Percentiles rank a stretch among this genome's conserved stretches.
phyloP scores from a whole-genome alignment of 2,888 invertebrate species.

The Protonemura montana region DNA sequence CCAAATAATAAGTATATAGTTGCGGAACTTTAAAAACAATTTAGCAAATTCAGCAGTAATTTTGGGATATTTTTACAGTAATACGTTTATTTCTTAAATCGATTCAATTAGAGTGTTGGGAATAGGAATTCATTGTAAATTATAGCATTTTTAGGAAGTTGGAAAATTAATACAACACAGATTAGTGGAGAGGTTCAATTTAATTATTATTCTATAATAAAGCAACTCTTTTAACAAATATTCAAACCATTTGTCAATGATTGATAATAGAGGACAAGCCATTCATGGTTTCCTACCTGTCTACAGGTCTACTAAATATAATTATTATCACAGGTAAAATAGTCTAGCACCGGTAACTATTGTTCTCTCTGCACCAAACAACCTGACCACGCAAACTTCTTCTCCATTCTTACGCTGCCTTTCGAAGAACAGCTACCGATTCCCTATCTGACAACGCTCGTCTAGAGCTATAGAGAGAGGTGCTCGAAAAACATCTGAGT shows the following conservation, averaged over 20 bases:
- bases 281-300: not conserved
- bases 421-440: not conserved
- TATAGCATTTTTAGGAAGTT: too few relatives aligned
- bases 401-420: not conserved
- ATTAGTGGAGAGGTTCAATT: not conserved
- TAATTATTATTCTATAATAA: not conserved
- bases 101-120: too few relatives aligned
- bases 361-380: not conserved
- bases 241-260: constrained; percentile 7
- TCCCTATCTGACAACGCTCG: not conserved
- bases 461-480: not conserved
- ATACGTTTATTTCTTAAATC: too few relatives aligned
- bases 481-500: constrained; percentile 3
- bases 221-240: constrained; percentile 9
- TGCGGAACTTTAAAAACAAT: too few relatives aligned
- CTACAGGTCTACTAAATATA: constrained; percentile 12
- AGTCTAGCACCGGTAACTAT: constrained; percentile 23
- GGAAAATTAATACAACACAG: too few relatives aligned
- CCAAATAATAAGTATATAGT: too few relatives aligned
- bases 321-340: constrained; percentile 36
- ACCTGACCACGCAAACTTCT: not conserved
- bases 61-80: too few relatives aligned
- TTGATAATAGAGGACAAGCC: not conserved
- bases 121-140: too few relatives aligned
- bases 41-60: too few relatives aligned